Base-by-base conservation (phyloP, 2,888 invertebrate species). In the Colostygia pectinataria region DNA sequence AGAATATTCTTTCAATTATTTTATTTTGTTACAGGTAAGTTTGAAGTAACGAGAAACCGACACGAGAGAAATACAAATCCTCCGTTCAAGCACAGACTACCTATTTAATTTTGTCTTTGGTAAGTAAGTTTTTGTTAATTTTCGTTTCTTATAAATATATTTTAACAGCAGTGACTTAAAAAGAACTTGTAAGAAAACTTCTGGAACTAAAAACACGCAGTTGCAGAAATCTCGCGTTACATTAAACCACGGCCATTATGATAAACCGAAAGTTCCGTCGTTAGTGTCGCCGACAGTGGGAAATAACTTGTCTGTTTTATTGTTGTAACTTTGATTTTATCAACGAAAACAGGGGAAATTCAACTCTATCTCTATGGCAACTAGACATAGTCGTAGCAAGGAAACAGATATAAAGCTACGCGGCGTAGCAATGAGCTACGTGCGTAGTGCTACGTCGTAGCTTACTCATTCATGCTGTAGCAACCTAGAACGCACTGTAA, bases 221-320 rank as follows among this genome's bases (percentile, higher is more conserved):
- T 27, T 40, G 7, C 8, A 29, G 29, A 50, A 40, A 15, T 14
- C n/a, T 36, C 34, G 39, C 44, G 39, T 51, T 37, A 51, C 44
- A 46, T 46, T 45, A 45, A 23, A 32, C 36, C 34, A 15, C 42
- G 23, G 48, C 36, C 42, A 33, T 53, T 44, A 46, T 46, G 54
- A 54, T 49, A 57, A 40, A 55, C 50, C 42, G 44, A 54, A 53
- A 58, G 56, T 58, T 56, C 23, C 39, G 45, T 52, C 57, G 52
- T 58, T 55, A 58, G 56, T 33, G 60, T 53, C 58, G 46, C 32
- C 44, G 24, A 13, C 50, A 52, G 49, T 33, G 41, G 38, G 41
- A 44, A 53, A n/a, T 51, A 55, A 51, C 53, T 52, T 37, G 43
- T 29, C 29, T 37, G 37, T 24, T 55, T 56, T 54, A 59, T 52